Conservation (phyloP, 2,113 vertebrate genomes). For the Apaloderma vittatum region DNA sequence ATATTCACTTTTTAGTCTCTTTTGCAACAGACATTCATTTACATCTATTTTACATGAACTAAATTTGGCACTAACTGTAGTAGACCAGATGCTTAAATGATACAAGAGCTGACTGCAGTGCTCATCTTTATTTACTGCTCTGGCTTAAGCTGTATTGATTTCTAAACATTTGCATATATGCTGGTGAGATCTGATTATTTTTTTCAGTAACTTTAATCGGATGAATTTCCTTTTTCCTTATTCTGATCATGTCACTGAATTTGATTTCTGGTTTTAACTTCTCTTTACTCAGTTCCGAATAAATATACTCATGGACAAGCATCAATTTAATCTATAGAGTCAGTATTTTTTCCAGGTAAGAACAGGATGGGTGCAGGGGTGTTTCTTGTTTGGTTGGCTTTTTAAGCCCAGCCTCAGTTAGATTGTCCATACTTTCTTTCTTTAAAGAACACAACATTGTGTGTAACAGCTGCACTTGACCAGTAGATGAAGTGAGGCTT, state of each 20-base stretch:
- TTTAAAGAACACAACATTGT: not conserved
- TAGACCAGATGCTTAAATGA: conserved; percentile 59
- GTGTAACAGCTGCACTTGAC: not conserved
- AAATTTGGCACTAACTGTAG: conserved; percentile 59
- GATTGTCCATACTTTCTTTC: not conserved
- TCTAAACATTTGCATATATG: conserved; percentile 40
- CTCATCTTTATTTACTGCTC: conserved; percentile 56
- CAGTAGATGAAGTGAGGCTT: not conserved
- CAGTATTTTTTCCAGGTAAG: not conserved
- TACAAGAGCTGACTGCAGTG: not conserved
- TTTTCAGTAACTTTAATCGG: not conserved
- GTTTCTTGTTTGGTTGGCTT: not conserved
- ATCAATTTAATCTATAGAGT: not conserved
- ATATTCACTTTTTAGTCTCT: conserved; percentile 38
- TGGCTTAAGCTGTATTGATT: conserved; percentile 20
- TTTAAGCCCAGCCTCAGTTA: not conserved
- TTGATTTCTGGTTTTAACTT: not conserved
- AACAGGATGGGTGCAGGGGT: not conserved
- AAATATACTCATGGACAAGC: not conserved
- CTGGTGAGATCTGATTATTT: not conserved
- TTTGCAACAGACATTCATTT: conserved; percentile 57
- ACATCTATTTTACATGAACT: conserved; percentile 64
- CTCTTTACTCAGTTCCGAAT: not conserved
- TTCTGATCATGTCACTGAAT: not conserved
- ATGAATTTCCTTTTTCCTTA: not conserved